Evolutionary conservation across 2,888 invertebrate genomes (phyloP), one percentile per base, ranked within the genome.

Genomic region (Ceratothoa steindachneri): DNA sequence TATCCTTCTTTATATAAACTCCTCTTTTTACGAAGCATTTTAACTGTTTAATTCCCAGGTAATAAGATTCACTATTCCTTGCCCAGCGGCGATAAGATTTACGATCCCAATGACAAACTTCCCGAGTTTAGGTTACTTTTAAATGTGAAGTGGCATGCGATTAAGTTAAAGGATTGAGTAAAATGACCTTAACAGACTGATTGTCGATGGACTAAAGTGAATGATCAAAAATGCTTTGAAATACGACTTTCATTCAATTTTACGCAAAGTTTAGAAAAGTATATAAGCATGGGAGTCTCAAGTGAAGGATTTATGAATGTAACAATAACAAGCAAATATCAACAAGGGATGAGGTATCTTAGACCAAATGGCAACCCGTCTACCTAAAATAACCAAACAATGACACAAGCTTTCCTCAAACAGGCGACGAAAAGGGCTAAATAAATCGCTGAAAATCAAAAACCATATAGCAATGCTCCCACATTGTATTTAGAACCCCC

Each of bases 41-140:
- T 66, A 7, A 65, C 66, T 67, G 65, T 72, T 75, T 12, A 24
- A 69, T 69, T 31, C 29, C 30, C 19, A 31, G 69, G 30, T 28
- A 70, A 67, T 52, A 69, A 69, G 75, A 65, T n/a, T 51, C 69
- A 31, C 69, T 72, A 75, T 72, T 65, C 72, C 69, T 52, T 72
- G 75, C 65, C 51, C 60, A 24, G 15, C 41, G 52, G 30, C 65
- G 60, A 30, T 68, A 69, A 75, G n/a, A 72, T 75, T 75, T 75
- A 75, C 72, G 75, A 72, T 72, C 75, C 72, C 69, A 72, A 75
- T 75, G 75, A 75, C 75, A 75, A 75, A 75, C 72, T 75, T 72
- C 55, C 68, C 64, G 72, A 75, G 75, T 75, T 72, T 72, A 68
- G 75, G 72, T 75, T 75, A 75, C 72, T 72, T 75, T 71, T 31